These are phyloP conservation scores for Pteronura brasiliensis DNA, from an alignment of 2,113 vertebrate species.

Conservation along the genomic window DNA sequence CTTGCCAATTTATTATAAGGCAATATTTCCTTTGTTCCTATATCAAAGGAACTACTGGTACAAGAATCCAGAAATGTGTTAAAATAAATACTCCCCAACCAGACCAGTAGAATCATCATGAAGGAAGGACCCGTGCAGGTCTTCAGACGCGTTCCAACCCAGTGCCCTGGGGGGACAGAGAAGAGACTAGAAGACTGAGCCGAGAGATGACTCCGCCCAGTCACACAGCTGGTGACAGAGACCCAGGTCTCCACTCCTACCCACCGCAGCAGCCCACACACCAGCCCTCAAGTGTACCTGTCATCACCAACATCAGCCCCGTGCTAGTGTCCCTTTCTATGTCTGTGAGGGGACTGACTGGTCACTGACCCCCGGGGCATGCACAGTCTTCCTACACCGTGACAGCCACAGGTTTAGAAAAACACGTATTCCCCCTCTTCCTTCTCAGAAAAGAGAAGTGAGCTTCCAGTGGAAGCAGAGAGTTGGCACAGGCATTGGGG, in stretches of 20 bases:
- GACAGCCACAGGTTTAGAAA: neutral
- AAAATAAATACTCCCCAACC: neutral
- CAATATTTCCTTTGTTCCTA: neutral
- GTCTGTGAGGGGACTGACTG: accelerated
- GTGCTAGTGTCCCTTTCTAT: accelerated
- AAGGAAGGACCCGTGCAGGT: accelerated
- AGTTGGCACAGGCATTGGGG: accelerated
- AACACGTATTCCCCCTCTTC: no score
- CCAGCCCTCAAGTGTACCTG: no score
- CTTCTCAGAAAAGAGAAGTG: neutral
- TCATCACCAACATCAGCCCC: neutral
- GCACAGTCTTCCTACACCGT: no score
- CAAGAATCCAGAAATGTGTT: neutral
- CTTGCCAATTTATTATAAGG: no score
- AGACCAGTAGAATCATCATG: neutral
- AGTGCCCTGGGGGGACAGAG: accelerated
- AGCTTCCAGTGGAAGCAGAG: neutral
- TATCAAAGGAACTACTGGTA: neutral
- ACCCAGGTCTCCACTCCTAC: no score
- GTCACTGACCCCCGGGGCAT: accelerated
- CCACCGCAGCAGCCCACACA: accelerated
- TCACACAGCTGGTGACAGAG: neutral
- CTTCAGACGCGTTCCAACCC: neutral
- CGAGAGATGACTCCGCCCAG: accelerated
- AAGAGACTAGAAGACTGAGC: neutral